Percentiles rank a stretch among this genome's conserved stretches.
Evolutionary conservation across 2,113 vertebrate genomes (phyloP).

Genomic region (Fregetta grallaria): DNA sequence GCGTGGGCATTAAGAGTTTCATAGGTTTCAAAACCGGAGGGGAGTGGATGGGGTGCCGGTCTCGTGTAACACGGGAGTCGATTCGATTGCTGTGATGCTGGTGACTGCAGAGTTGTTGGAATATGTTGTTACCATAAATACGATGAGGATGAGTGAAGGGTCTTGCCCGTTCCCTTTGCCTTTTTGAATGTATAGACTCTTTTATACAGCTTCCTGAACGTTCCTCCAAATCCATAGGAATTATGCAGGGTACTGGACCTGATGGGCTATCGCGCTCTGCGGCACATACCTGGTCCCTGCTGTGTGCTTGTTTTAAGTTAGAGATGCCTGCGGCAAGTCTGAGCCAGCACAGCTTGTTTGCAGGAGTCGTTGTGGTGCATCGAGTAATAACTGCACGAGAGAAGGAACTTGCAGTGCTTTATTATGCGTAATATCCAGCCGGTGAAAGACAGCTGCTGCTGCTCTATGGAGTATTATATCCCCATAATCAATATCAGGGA

Average conservation of each 20-base stretch:
- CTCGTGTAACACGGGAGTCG: fast-evolving
- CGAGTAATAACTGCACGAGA: neutral
- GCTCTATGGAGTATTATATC: neutral
- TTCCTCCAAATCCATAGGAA: neutral
- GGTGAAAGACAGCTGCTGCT: constrained; percentile 54
- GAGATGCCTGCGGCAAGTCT: neutral
- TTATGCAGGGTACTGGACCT: neutral
- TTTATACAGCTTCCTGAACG: neutral
- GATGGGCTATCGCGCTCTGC: fast-evolving
- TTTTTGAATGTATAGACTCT: neutral
- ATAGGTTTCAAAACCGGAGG: neutral
- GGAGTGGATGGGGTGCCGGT: neutral
- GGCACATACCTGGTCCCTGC: neutral
- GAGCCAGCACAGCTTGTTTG: constrained; percentile 1
- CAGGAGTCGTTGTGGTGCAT: neutral
- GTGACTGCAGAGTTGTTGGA: neutral
- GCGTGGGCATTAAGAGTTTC: neutral
- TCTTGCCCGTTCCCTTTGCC: neutral
- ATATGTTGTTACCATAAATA: neutral
- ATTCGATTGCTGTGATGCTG: fast-evolving
- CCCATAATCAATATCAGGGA: constrained; percentile 49
- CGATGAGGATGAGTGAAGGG: neutral
- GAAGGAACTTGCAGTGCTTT: constrained; percentile 43
- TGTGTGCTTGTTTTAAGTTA: neutral
- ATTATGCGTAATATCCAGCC: constrained; percentile 31